Base-by-base conservation (phyloP, 2,113 vertebrate species). In the Marcusenius ussheri region DNA sequence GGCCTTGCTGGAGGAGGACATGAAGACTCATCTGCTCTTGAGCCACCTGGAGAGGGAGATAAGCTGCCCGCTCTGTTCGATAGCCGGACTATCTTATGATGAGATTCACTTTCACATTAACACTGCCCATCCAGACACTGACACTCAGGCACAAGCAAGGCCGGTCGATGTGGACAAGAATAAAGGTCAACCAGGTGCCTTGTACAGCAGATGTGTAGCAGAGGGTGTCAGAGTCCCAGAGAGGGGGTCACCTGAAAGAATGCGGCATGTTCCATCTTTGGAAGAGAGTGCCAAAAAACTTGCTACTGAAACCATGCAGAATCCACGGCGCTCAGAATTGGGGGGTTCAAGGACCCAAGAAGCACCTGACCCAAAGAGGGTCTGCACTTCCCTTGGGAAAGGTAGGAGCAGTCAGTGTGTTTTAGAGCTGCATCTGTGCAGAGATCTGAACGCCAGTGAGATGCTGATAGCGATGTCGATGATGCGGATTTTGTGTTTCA, bases 81-180 rank as follows among this genome's bases (percentile, higher is more conserved):
- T 96, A 80, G 93, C 95, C 3, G 95, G 96, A 0, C 89, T 96
- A 9, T 95, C 93, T 74, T 96, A 96, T 5, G 95, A 96, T 35
- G 95, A 97, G 89, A 94, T 97, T 21, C 91, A 89, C 85, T 94
- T 94, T 91, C 97, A 96, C 92, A 92, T 96, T 24, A 94, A 95
- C 89, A 92, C 90, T 7, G 94, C 94, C n/a, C 96, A 95, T 83
- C 92, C 93, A 89, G 96, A 97, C 21, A 89, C 90, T 0, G 93
- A 92, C 88, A 13, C 27, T 4, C 2, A 83, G 56, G 62, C 58
- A 31, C 42, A 90, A 42, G 90, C 86, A 90, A 90, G 39, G 88
- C 91, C 74, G 88, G 90, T 92, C 53, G 83, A 92, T 35, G 21
- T 42, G 24, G 70, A 24, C 24, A 24, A 27, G 27, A 83, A 51